Base-by-base conservation (phyloP, 2,797 vertebrate species). In the Sarcoramphus papa region DNA sequence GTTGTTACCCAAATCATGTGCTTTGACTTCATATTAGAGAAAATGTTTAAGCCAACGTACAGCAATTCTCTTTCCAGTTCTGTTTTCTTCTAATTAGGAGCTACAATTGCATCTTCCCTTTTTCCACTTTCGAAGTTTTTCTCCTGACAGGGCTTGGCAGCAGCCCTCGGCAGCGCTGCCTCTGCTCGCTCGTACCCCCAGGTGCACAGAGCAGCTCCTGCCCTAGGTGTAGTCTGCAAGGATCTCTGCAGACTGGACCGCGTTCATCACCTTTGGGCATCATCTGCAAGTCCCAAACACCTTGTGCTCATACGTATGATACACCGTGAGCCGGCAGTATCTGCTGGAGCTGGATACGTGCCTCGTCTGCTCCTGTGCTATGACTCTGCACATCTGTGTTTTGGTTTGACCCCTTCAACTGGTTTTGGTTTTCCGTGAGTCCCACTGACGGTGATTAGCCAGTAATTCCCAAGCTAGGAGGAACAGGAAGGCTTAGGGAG, bases 291-390 rank as follows among this genome's bases (percentile, higher is more conserved):
- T 31, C 56, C 74, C 50, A 27, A 41, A 12, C 13, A 2, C 54
- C 28, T 35, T 0, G 0, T 33, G 70, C 47, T 75, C 51, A 17
- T 7, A 1, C 16, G 1, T 15, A 5, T 13, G 51, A 31, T 6
- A 20, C 4, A 1, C 57, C 6, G 7, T 1, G 65, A 50, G 31
- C 68, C 41, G 14, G 41, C 47, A 7, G 41, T 2, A 4, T 2
- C 56, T 43, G 67, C 80, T 6, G 47, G 24, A 24, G 53, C 0
- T 6, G 63, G 28, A 12, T 4, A 13, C 0, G 1, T 5, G 54
- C 51, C 37, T 15, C 1, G 0, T 4, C 70, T 40, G 76, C 45
- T 50, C 51, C 59, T 20, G 33, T 5, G 33, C 74, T 23, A 4
- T 18, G 53, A 5, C 63, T 19, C 43, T 18, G 35, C 70, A 28